These are phyloP conservation scores for Speoplatyrhinus poulsoni DNA, from an alignment of 2,113 vertebrate species.

Conservation along the genomic window DNA sequence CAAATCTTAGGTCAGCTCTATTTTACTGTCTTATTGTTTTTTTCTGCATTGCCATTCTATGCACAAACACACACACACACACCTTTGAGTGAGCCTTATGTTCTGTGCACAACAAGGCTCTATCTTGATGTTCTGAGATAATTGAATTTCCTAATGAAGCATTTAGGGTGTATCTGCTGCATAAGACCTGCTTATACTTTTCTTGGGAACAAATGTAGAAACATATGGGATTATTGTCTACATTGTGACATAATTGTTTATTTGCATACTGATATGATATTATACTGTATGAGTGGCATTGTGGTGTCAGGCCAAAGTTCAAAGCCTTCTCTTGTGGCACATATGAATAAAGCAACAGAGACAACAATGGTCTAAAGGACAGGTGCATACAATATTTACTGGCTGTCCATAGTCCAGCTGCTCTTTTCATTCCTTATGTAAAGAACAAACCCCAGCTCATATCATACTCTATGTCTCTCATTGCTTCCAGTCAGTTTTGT, in stretches of 20 bases:
- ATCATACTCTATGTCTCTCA: too few relatives aligned
- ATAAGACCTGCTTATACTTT: too few relatives aligned
- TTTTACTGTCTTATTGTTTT: background rate
- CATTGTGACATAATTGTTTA: too few relatives aligned
- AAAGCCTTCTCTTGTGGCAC: background rate
- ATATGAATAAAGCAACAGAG: slow-evolving; percentile 29
- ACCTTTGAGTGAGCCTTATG: too few relatives aligned
- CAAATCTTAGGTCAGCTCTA: slow-evolving; percentile 13
- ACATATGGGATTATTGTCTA: too few relatives aligned
- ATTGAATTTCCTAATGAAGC: too few relatives aligned
- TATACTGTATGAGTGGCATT: background rate
- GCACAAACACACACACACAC: too few relatives aligned
- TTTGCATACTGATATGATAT: too few relatives aligned
- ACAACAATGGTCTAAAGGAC: slow-evolving; percentile 37
- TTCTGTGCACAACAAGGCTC: background rate
- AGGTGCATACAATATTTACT: slow-evolving; percentile 58
- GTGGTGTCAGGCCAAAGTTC: background rate
- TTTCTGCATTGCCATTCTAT: background rate
- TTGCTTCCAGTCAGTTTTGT: background rate
- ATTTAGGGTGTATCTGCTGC: too few relatives aligned
- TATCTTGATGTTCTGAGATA: background rate
- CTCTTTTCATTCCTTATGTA: slow-evolving; percentile 45
- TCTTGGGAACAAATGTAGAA: too few relatives aligned
- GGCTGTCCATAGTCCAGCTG: slow-evolving; percentile 37
- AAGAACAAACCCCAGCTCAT: slow-evolving; percentile 42